phyloP scores from a whole-genome alignment of 2,113 vertebrate genomes.

The Epinephelus fuscoguttatus region DNA sequence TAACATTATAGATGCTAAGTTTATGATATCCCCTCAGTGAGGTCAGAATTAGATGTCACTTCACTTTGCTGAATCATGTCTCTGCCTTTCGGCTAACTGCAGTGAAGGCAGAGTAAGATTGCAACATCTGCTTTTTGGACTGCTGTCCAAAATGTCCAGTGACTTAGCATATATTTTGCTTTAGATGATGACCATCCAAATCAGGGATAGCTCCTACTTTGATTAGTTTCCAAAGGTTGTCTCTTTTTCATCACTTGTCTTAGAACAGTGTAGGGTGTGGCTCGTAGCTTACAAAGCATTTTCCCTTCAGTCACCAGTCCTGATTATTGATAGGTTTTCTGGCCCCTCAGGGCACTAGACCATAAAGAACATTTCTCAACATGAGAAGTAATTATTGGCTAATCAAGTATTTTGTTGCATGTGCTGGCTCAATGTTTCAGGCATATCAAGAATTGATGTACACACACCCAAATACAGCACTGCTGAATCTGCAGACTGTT shows the following conservation, averaged over 20 bases:
- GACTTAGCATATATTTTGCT: background rate
- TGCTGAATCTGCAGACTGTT: background rate
- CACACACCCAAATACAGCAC: background rate
- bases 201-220: no score
- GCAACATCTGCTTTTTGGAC: background rate
- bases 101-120: background rate
- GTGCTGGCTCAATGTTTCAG: background rate
- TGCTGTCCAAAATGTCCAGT: background rate
- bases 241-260: background rate
- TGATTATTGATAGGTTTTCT: background rate
- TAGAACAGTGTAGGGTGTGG: background rate
- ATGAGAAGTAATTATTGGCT: background rate
- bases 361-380: background rate
- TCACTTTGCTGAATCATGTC: conserved; percentile 1
- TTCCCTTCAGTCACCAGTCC: background rate
- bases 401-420: background rate
- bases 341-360: background rate
- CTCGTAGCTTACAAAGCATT: background rate
- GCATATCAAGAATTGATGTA: background rate
- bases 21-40: background rate
- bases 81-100: background rate
- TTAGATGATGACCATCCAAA: background rate
- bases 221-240: background rate
- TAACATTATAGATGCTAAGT: background rate
- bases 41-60: background rate